Base-by-base conservation (phyloP, 2,113 vertebrate species). In the Porphyrio hochstetteri region DNA sequence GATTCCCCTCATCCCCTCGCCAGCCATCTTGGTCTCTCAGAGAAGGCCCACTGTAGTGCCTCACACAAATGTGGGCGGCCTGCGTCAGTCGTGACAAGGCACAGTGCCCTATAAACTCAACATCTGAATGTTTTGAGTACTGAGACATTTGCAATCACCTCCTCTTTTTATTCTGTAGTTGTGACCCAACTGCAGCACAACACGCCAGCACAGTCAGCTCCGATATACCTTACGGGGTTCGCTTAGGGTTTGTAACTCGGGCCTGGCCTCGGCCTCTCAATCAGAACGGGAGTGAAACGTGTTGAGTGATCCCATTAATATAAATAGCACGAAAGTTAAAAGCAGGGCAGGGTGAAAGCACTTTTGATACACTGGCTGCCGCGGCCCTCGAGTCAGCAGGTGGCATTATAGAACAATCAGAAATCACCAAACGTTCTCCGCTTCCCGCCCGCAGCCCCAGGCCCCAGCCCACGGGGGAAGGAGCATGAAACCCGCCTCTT, bases 391-490 rank as follows among this genome's bases (percentile, higher is more conserved):
- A 95, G 94, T 96, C 96, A 96, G 96, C 93, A 95, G 96, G 96
- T 96, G 96, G 96, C 95, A 96, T 95, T 78, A 75, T 40, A 80
- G 96, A 96, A 96, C 96, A 96, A 96, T 96, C 95, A 28, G 80
- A 75, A 63, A 61, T 59, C 50, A 31, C 71, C 94, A 74, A 86
- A 81, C 64, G 92, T 77, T 29, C 24, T 8, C 80, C 27, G 46
- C 87, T 75, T 92, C 90, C 86, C 29, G 20, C 87, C 59, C 65
- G 12, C 81, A 79, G 93, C 84, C 92, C 31, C 82, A 46, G 94
- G 70, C 87, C 95, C 79, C 96, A 64, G 93, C 92, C 35, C 69
- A 36, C 76, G 74, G 72, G 64, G 80, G 95, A 95, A 92, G 50
- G 77, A 94, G 92, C 95, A 92, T 93, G 90, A 94, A 92, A 72